Evolutionary conservation across 2,113 vertebrate species (phyloP), one percentile per base, ranked within the genome.

Genomic region (Epinephelus lanceolatus): DNA sequence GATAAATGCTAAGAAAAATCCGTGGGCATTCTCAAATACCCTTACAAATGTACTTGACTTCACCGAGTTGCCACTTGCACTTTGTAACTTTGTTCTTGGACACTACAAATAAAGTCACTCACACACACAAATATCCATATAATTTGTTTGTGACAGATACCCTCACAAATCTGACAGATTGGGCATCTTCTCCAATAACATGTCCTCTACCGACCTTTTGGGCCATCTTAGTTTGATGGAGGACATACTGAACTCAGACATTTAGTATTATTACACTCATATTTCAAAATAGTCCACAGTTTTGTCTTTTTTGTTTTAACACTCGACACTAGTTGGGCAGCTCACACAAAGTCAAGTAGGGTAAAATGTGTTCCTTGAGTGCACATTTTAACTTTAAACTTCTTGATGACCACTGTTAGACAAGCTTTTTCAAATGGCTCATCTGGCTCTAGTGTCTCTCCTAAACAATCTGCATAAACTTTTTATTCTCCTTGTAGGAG

Each of bases 1-100:
- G 53, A 85, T 51, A 68, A 81, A 76, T 61, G 42, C 40, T 25
- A 17, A 76, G 30, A 56, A 75, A 68, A 55, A 62, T 23, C 19
- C 7, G 17, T 17, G 14, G 13, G 5, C 27, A 21, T 19, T 25
- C 56, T 52, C 51, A 69, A n/a, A 83, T 63, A 57, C 10, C 19
- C 13, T 10, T 3, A 8, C n/a, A 78, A 42, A 81, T 73, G 13
- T 4, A 25, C 23, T 80, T 52, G 17, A 19, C 56, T 72, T 66
- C 37, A 5, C 37, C 40, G 10, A 47, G 21, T 30, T 69, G 25
- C 51, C 55, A 70, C 68, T 51, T 65, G 17, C n/a, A 33, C 49
- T 27, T 71, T 47, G 30, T 17, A 53, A 42, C 23, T 63, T 49
- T 1, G 30, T 6, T 19, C 63, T 51, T 47, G 19, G 27, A 14